Base-by-base conservation (phyloP, 64 coral and sea anemone genomes). In the Anthopleura sola region DNA sequence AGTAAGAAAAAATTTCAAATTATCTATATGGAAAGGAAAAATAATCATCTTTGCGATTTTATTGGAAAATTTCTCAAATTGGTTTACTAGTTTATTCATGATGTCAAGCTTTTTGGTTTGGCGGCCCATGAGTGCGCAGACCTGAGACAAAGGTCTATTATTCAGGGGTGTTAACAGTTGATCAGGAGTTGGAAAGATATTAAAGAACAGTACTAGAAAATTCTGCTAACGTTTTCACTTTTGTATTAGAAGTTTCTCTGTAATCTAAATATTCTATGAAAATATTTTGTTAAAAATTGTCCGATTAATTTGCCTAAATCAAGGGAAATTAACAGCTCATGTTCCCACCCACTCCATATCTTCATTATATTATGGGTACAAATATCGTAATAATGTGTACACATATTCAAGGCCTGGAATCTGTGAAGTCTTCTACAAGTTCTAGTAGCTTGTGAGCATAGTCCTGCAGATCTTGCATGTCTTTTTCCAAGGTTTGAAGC, bases 401-500 rank as follows among this genome's bases (percentile, higher is more conserved):
- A n/a, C n/a, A 48, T 48, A 48, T 48, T 51, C 18, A 79, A 23
- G 76, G 76, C 7, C 44, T 79, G 9, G 76, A 79, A 48, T 79
- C 76, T 23, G 76, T 79, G 44, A 44, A 79, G 24, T 96, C 94
- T 64, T 96, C 94, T 29, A 96, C 87, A 48, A 87, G 56, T 78
- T 92, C 94, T 60, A 96, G 32, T 17, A 96, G 80, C 82, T 96
- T 96, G 90, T 96, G 94, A 10, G 92, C 87, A 60, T 92, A 90
- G 64, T 96, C 90, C 24, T 96, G 94, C n/a, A 96, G 60, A 47
- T 83, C 60, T 47, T 96, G 94, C 51, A 96, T 92, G 64, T 96
- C 94, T 20, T 66, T 86, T 80, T 96, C 94, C 23, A 96, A 85
- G 39, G 62, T 60, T 49, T 96, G 77, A 36, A 96, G 78, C 69